A percentile compares a stretch with the other conserved stretches of the same genome.
Evolutionary conservation across 2,888 invertebrate species (phyloP).

Genomic region (Pegoplata infirma): DNA sequence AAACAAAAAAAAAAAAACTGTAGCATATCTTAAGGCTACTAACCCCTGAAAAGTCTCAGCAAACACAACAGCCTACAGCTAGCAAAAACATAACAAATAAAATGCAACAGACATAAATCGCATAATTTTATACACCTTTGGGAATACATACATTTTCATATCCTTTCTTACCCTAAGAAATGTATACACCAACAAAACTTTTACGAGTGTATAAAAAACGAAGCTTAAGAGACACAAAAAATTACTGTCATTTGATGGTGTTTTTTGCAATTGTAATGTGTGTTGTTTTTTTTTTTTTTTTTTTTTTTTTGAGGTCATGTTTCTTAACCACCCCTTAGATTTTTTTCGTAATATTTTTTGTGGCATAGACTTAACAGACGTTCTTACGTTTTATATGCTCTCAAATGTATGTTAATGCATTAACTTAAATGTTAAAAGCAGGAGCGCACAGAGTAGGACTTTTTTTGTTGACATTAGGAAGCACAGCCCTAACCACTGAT

Average conservation of each 20-base stretch:
- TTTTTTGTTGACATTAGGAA: too few relatives aligned
- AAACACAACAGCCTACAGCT: not conserved
- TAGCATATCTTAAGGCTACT: constrained; percentile 61
- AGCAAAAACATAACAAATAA: constrained; percentile 31
- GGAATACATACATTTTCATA: constrained; percentile 60
- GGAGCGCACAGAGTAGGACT: not conserved
- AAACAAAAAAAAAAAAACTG: constrained; percentile 38
- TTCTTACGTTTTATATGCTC: constrained; percentile 26
- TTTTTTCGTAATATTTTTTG: constrained; percentile 8
- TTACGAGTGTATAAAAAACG: constrained; percentile 39
- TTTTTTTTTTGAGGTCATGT: constrained; percentile 57
- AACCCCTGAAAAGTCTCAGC: constrained; percentile 51
- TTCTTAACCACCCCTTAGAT: constrained; percentile 42
- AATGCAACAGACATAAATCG: constrained; percentile 63
- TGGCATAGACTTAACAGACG: constrained; percentile 35
- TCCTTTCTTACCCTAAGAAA: not conserved
- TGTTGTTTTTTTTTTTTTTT: constrained; percentile 48
- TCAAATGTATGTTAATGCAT: constrained; percentile 16
- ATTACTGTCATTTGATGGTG: constrained; percentile 50
- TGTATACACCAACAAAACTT: constrained; percentile 25
- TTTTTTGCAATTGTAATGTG: constrained; percentile 48
- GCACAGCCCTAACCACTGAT: too few relatives aligned
- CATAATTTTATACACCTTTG: constrained; percentile 65
- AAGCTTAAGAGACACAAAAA: constrained; percentile 49
- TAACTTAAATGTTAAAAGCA: not conserved